Evolutionary conservation across 2,797 vertebrate genomes (phyloP).

Genomic region (Tokudaia muenninki): DNA sequence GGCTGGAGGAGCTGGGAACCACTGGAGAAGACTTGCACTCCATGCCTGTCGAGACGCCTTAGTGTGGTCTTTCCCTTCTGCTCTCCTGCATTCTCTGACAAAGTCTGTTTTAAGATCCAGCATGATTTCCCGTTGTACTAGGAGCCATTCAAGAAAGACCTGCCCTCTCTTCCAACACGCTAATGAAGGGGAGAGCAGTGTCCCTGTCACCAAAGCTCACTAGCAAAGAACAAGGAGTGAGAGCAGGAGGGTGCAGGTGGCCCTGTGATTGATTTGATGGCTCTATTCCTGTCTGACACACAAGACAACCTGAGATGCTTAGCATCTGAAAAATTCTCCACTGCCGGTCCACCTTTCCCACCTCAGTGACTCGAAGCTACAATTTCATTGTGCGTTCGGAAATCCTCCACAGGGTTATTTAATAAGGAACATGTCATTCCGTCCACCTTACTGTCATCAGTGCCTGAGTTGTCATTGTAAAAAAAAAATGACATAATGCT

Average conservation of each 20-base stretch:
- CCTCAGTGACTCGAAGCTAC: background rate
- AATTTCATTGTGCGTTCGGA: background rate
- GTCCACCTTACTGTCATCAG: background rate
- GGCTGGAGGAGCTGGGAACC: background rate
- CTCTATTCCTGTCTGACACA: background rate
- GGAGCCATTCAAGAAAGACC: background rate
- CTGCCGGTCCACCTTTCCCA: background rate
- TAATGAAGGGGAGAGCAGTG: background rate
- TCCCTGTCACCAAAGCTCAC: background rate
- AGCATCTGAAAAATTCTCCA: background rate
- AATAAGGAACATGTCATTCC: background rate
- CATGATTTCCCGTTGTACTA: background rate
- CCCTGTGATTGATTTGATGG: background rate
- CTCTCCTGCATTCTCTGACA: background rate
- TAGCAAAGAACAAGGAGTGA: background rate
- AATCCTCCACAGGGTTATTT: background rate
- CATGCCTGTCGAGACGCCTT: background rate
- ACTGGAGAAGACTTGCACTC: background rate
- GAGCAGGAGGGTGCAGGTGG: background rate
- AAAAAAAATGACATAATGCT: background rate
- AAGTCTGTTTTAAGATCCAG: background rate
- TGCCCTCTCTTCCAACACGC: background rate
- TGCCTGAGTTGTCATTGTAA: background rate
- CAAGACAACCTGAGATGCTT: background rate
- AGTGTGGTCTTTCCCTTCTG: background rate